A percentile compares a stretch with the other conserved stretches of the same genome.
These are phyloP conservation scores for Spatulosminthurus flaviceps DNA, from an alignment of 2,888 invertebrate species.

Conservation along the genomic window DNA sequence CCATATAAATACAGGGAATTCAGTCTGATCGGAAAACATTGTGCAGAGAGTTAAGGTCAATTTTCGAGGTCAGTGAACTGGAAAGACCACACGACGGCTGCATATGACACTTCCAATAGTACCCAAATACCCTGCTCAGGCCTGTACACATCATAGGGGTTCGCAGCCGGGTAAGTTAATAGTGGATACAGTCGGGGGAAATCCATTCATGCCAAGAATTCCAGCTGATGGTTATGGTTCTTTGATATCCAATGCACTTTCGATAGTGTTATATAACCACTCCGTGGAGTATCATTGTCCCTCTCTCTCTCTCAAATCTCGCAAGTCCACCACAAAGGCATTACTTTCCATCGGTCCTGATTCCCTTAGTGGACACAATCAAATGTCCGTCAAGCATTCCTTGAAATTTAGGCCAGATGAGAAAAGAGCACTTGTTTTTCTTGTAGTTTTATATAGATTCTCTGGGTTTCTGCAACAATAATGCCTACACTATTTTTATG, in stretches of 20 bases:
- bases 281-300: slow-evolving; percentile 9
- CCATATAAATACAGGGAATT: not conserved
- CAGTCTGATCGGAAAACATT: slow-evolving; percentile 27
- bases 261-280: slow-evolving; percentile 14
- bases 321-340: slow-evolving; percentile 13
- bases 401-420: not conserved
- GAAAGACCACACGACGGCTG: slow-evolving; percentile 61
- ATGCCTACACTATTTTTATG: not conserved
- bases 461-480: not conserved
- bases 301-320: slow-evolving; percentile 9
- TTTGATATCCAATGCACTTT: slow-evolving; percentile 14
- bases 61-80: slow-evolving; percentile 63
- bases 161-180: slow-evolving; percentile 5
- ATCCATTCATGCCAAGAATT: slow-evolving; percentile 7
- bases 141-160: not conserved
- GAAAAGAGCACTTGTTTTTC: no score
- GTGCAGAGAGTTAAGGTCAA: slow-evolving; percentile 62
- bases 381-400: not conserved
- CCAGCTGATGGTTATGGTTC: slow-evolving; percentile 13
- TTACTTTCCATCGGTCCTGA: slow-evolving; percentile 32
- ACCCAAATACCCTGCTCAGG: slow-evolving; percentile 4
- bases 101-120: slow-evolving; percentile 55
- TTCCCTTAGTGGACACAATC: slow-evolving; percentile 22
- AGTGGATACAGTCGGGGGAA: slow-evolving; percentile 11
- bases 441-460: no score